Base-by-base conservation (phyloP, 2,113 vertebrate species). In the Pogona vitticeps region DNA sequence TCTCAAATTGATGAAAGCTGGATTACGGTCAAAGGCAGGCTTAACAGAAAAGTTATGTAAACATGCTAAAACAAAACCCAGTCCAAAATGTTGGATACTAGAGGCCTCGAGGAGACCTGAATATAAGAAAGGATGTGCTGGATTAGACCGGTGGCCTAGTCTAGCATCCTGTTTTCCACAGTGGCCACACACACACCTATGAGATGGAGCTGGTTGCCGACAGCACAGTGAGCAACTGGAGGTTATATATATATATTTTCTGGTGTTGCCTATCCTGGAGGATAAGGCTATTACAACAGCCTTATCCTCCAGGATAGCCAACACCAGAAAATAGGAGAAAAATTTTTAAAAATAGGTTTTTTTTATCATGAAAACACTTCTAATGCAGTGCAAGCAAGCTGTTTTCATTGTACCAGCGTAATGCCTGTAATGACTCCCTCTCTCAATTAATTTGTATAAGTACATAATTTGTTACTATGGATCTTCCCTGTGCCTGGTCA, bases 391-490 rank as follows among this genome's bases (percentile, higher is more conserved):
- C 40, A 83, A 36, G 10, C 52, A 59, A 86, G 33, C 33, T 67
- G 33, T 36, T 71, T 86, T 86, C 33, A 79, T 23, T 79, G 76
- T 79, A 70, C 46, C 18, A 28, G 52, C 26, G 65, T 71, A 68
- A 52, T 81, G 63, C 9, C 65, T 52, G 36, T 79, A 58, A 79
- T 79, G 14, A 26, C 3, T 59, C n/a, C 33, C 67, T 42, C 42
- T 56, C 70, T 70, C 76, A 79, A 59, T 86, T 85, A 70, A 78
- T 85, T 58, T 78, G n/a, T 23, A 70, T 79, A 79, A 79, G 26
- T 58, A 59, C 3, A 40, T 6, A 40, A 42, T 79, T 71, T 40
- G 67, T 79, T 70, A 78, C 6, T 71, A 61, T 59, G 52, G 33
- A 21, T 71, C 46, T 71, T 59, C 26, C n/a, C 65, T 79, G 33